Evolutionary conservation across 2,888 invertebrate species (phyloP), one percentile per base, ranked within the genome.

Genomic region (Harpalus rufipes): DNA sequence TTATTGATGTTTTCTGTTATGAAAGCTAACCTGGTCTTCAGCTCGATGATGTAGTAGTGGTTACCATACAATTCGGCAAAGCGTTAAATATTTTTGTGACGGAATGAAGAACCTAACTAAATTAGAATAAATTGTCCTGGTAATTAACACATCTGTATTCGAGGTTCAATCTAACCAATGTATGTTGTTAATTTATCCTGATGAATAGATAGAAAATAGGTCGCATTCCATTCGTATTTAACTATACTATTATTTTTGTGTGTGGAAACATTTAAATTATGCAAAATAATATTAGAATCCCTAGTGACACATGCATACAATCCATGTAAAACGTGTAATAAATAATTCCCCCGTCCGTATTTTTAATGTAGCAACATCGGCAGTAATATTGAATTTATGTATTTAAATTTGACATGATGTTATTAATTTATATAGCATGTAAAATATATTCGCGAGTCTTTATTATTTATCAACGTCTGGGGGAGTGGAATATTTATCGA

Each of bases 401-500:
- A 79, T 79, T 59, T 41, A 79, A 79, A 79, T 79, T 61, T 79
- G 79, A 79, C 79, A 79, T 59, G 32, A 16, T 61, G 61, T 39
- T 41, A 61, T 79, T 79, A 79, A 79, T 79, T 79, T 79, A 79
- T 79, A 74, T 58, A 59, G 41, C 39, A 79, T 61, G 79, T 39
- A 79, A 79, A 79, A 79, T 61, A 78, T 56, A 78, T 78, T 79
- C 51, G 61, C 61, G 41, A 79, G 18, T 78, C 78, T 79, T 61
- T 61, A 79, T 79, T 79, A 32, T 44, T 59, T 79, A 32, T 44
- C 61, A 51, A 61, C 56, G 21, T 59, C 61, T 32, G 18, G 14
- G 44, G 72, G 44, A 44, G 72, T 8, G 72, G 41, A 74, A 74
- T 51, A 51, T 74, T 74, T 74, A 74, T 74, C 44, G 72, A 18